A percentile compares a stretch with the other conserved stretches of the same genome.
These are phyloP conservation scores for Variabilichromis moorii DNA, from an alignment of 2,113 vertebrate species.

Conservation along the genomic window DNA sequence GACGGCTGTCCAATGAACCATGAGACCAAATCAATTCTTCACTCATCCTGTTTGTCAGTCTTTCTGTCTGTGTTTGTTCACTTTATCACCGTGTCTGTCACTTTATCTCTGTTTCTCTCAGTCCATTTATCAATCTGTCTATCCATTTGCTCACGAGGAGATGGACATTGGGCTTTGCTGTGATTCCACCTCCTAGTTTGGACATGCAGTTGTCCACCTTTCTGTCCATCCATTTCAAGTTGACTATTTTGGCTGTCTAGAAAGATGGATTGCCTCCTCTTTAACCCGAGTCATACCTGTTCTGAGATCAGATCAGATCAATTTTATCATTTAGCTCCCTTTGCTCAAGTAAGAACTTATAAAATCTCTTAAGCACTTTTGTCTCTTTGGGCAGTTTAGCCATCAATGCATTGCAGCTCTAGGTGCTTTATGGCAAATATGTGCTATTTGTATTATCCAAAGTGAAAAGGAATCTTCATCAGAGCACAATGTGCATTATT, in stretches of 20 bases:
- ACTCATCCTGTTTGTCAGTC: slow-evolving; percentile 35
- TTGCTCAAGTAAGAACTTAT: slow-evolving; percentile 73
- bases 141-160: neutral
- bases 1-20: slow-evolving; percentile 33
- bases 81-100: slow-evolving; percentile 48
- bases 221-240: neutral
- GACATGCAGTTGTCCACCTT: neutral
- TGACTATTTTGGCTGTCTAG: slow-evolving; percentile 62
- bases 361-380: neutral
- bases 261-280: slow-evolving; percentile 74
- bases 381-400: neutral
- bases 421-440: neutral
- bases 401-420: slow-evolving; percentile 57
- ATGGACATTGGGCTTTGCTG: neutral
- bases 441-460: neutral
- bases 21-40: slow-evolving; percentile 40
- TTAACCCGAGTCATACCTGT: slow-evolving; percentile 61
- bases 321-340: slow-evolving; percentile 41
- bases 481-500: neutral
- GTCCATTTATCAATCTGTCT: slow-evolving; percentile 4
- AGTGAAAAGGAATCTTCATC: neutral
- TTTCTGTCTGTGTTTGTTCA: slow-evolving; percentile 46
- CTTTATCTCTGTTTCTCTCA: slow-evolving; percentile 29
- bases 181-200: neutral
- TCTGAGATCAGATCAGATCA: neutral